These are phyloP conservation scores for Sialis lutaria DNA, from an alignment of 2,888 invertebrate species.

Conservation along the genomic window DNA sequence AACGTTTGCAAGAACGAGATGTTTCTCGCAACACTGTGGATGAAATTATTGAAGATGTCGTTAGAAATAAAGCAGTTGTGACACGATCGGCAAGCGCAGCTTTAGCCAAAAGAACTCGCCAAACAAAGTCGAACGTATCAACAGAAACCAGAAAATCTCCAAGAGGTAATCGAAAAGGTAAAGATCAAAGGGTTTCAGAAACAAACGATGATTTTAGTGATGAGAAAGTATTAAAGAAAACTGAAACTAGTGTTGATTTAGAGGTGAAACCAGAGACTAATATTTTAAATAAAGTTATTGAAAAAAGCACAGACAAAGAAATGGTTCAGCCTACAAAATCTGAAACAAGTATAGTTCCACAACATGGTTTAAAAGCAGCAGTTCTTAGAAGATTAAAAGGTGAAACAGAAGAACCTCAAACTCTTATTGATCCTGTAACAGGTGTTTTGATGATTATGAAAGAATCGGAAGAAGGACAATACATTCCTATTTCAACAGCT, in stretches of 20 bases:
- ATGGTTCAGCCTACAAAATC: background rate
- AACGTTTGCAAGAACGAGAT: slow-evolving; percentile 62
- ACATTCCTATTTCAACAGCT: slow-evolving; percentile 33
- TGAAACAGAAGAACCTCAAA: slow-evolving; percentile 36
- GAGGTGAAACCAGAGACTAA: slow-evolving; percentile 3
- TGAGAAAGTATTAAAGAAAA: slow-evolving; percentile 24
- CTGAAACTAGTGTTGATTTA: background rate
- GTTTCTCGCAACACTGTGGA: slow-evolving; percentile 62
- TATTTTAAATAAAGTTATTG: slow-evolving; percentile 10
- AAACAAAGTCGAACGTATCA: slow-evolving; percentile 18
- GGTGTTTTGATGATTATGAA: slow-evolving; percentile 51
- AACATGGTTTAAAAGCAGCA: slow-evolving; percentile 23
- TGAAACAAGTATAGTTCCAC: slow-evolving; percentile 17
- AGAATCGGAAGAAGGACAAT: slow-evolving; percentile 51
- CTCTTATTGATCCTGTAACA: slow-evolving; percentile 56
- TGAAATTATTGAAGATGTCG: slow-evolving; percentile 79
- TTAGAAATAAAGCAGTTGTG: slow-evolving; percentile 41
- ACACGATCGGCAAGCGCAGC: slow-evolving; percentile 23
- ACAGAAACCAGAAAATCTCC: slow-evolving; percentile 23
- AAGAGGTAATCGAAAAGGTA: slow-evolving; percentile 39
- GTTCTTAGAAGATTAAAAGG: slow-evolving; percentile 24
- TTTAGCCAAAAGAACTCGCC: slow-evolving; percentile 32
- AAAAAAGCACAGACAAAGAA: slow-evolving; percentile 9
- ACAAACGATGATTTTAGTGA: slow-evolving; percentile 40
- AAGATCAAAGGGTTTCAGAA: slow-evolving; percentile 46